Conservation (phyloP, 2,888 invertebrate species). For the Micropterix aruncella region DNA sequence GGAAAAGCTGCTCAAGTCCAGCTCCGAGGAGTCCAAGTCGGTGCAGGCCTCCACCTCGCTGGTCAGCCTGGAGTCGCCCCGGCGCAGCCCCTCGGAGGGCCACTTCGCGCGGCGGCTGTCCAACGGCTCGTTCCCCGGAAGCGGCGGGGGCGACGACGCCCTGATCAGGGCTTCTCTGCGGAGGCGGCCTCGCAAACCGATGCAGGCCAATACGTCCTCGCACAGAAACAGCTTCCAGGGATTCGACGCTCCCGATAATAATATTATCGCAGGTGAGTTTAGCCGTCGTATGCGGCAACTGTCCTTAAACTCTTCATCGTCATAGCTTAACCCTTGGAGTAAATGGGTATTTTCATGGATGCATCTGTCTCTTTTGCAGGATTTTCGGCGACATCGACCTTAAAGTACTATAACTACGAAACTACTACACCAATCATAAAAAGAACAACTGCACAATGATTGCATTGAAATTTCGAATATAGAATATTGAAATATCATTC, state of each 20-base stretch:
- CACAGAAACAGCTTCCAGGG: constrained; percentile 51
- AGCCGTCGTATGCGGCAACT: no score
- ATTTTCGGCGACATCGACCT: no score
- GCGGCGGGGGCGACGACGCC: constrained; percentile 39
- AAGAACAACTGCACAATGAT: no score
- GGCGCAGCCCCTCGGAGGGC: constrained; percentile 22
- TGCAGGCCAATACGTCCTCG: constrained; percentile 21
- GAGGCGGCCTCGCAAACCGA: constrained; percentile 36
- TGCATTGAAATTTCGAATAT: no score
- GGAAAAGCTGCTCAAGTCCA: constrained; percentile 37
- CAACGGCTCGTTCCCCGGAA: constrained; percentile 22
- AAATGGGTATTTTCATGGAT: no score
- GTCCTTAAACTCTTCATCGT: no score
- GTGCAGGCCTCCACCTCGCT: constrained; percentile 29
- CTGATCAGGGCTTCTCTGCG: constrained; percentile 44
- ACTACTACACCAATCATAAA: no score
- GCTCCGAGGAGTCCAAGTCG: constrained; percentile 31
- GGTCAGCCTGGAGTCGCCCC: constrained; percentile 29
- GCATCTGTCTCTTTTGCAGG: no score
- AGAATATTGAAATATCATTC: no score
- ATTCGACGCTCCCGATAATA: constrained; percentile 26
- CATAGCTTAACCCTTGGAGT: no score
- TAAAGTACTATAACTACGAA: no score
- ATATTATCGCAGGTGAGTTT: constrained; percentile 23
- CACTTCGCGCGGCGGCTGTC: constrained; percentile 33